Percentiles rank a stretch among this genome's conserved stretches.
phyloP scores from a whole-genome alignment of 2,888 invertebrate genomes.

The Apamea monoglypha region DNA sequence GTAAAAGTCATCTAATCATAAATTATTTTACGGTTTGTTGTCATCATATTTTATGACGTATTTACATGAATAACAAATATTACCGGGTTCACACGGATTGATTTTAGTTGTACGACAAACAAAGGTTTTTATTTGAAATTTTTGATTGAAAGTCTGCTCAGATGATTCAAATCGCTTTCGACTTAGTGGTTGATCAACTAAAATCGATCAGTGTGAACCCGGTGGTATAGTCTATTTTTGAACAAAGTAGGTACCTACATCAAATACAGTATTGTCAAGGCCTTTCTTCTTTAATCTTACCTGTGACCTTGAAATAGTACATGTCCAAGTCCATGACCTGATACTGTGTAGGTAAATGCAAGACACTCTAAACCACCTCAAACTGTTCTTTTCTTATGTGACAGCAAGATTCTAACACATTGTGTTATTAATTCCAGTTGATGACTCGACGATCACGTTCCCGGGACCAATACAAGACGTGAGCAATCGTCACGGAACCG shows the following conservation, averaged over 20 bases:
- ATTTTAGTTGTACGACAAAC: neutral
- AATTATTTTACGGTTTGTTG: constrained; percentile 4
- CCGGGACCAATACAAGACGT: constrained; percentile 76
- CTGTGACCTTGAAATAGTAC: neutral
- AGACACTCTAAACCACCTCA: neutral
- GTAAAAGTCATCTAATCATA: neutral
- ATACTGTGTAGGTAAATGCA: neutral
- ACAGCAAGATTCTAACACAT: constrained; percentile 13
- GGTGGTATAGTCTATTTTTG: neutral
- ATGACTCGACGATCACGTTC: constrained; percentile 70
- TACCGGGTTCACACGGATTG: neutral
- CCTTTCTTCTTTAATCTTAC: neutral
- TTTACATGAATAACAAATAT: neutral
- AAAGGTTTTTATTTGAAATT: neutral
- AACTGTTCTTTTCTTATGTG: neutral
- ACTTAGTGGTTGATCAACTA: neutral
- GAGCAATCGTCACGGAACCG: constrained; percentile 65
- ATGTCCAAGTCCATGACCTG: neutral
- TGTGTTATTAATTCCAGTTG: constrained; percentile 56
- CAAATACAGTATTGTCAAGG: neutral
- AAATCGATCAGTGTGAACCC: neutral
- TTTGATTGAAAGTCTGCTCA: neutral
- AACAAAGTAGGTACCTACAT: neutral
- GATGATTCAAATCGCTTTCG: neutral
- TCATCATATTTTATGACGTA: neutral